These are phyloP conservation scores for Anguilla marmorata DNA, from an alignment of 2,797 vertebrate species.

Conservation along the genomic window DNA sequence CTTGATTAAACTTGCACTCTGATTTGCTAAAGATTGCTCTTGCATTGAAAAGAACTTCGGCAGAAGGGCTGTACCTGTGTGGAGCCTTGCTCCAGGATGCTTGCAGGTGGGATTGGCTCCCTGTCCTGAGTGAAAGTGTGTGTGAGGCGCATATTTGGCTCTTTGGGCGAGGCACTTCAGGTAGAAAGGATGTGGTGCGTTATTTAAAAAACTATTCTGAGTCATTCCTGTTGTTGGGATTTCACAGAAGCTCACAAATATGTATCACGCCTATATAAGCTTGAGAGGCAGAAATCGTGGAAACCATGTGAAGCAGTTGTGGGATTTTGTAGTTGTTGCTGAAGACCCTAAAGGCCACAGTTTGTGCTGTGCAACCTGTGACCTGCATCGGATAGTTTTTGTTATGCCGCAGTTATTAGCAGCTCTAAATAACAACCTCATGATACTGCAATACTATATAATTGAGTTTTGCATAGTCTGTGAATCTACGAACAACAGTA, in stretches of 20 bases:
- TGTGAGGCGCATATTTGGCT: conserved; percentile 34
- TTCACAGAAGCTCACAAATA: conserved; percentile 40
- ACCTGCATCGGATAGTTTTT: not conserved
- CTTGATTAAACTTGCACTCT: conserved; percentile 30
- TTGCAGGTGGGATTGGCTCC: conserved; percentile 37
- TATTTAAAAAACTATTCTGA: conserved; percentile 29
- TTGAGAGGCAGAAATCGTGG: conserved; percentile 23
- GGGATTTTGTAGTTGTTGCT: conserved; percentile 30
- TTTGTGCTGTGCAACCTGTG: conserved; percentile 7
- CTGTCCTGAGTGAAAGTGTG: conserved; percentile 36
- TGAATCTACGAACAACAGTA: not conserved
- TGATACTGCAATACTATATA: conserved; percentile 33
- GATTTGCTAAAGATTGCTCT: conserved; percentile 24
- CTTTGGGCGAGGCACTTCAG: not conserved
- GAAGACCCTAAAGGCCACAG: conserved; percentile 19
- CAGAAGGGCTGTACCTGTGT: not conserved
- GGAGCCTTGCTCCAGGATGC: conserved; percentile 21
- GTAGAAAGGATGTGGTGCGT: conserved; percentile 12
- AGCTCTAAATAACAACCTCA: conserved; percentile 37
- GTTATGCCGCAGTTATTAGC: conserved; percentile 26
- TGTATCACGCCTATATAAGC: conserved; percentile 16
- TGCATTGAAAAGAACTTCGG: conserved; percentile 42
- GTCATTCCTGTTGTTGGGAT: conserved; percentile 31
- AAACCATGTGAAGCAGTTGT: conserved; percentile 34
- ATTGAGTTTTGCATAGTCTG: conserved; percentile 4